Conservation (phyloP, 2,113 vertebrate species). For the Pachypanchax playfairii region DNA sequence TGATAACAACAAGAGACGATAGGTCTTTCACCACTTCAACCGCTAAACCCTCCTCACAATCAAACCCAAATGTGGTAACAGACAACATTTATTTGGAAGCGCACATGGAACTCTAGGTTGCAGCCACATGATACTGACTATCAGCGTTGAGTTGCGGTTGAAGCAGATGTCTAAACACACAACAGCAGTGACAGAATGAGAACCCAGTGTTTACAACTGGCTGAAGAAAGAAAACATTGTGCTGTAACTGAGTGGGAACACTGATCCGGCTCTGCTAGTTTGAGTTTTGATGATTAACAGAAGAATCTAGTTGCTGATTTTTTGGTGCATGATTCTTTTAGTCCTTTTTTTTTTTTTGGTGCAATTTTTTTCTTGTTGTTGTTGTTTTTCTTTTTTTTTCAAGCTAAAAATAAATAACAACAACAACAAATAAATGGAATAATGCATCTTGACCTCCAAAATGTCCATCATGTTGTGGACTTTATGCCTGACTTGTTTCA, state of each 20-base stretch:
- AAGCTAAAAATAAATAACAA: too few relatives aligned
- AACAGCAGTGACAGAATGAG: conserved; percentile 62
- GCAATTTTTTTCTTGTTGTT: too few relatives aligned
- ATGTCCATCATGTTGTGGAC: too few relatives aligned
- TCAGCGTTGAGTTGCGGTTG: conserved; percentile 68
- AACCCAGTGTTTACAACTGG: conserved; percentile 62
- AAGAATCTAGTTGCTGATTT: too few relatives aligned
- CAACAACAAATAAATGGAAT: too few relatives aligned
- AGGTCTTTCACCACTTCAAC: conserved; percentile 67
- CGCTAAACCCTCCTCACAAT: conserved; percentile 70
- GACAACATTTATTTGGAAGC: conserved; percentile 66
- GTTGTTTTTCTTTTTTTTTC: too few relatives aligned
- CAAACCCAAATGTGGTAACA: conserved; percentile 72
- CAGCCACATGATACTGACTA: conserved; percentile 72
- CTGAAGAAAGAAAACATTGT: conserved; percentile 26
- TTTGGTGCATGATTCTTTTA: too few relatives aligned
- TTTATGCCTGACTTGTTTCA: too few relatives aligned
- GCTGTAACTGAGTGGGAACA: background rate
- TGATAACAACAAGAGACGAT: conserved; percentile 65
- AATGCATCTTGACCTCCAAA: too few relatives aligned
- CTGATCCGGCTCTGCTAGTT: background rate
- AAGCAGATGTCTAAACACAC: conserved; percentile 76
- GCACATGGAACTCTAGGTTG: conserved; percentile 67
- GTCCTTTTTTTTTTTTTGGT: too few relatives aligned
- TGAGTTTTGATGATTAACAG: background rate